Evolutionary conservation across 2,888 invertebrate species (phyloP), one percentile per base, ranked within the genome.

Genomic region (Eupeodes luniger): DNA sequence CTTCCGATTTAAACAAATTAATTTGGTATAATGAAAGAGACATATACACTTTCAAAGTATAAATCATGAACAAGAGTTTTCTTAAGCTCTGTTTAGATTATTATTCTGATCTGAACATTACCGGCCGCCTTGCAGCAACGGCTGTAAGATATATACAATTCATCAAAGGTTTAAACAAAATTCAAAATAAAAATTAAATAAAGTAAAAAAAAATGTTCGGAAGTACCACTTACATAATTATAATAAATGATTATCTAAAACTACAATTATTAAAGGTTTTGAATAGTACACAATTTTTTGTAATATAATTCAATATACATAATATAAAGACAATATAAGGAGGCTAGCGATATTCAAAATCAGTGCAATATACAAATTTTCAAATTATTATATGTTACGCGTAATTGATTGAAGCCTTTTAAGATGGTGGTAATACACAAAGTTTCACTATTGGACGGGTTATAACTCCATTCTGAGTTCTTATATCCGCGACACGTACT

Each of bases 401-500:
- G 53, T 53, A 53, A 53, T 53, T 14, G 7, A 4, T 34, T 27
- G 10, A 59, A 34, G 11, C 3, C 27, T 59, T 59, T 59, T n/a
- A 51, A n/a, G 51, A 51, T n/a, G 51, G 51, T 51, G 6, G 51
- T n/a, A 51, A n/a, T 51, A 51, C 51, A 51, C 51, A 51, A n/a
- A 51, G n/a, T 51, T 51, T 51, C 4, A 40, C 40, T 4, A 5
- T 40, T 40, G 40, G 7, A 40, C 40, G 40, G 40, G 40, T 5
- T 40, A 40, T 51, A 51, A 51, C 51, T 51, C 51, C 51, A 51
- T 51, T 59, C 34, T 59, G 59, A 59, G 59, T 59, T 59, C 34
- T 34, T 59, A 59, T 59, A 59, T 59, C 59, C 59, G 34, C 34
- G 59, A 57, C 19, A 57, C 55, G 55, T 57, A 57, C 55, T 57